Evolutionary conservation across 2,113 vertebrate species (phyloP).

Genomic region (Neotoma lepida): DNA sequence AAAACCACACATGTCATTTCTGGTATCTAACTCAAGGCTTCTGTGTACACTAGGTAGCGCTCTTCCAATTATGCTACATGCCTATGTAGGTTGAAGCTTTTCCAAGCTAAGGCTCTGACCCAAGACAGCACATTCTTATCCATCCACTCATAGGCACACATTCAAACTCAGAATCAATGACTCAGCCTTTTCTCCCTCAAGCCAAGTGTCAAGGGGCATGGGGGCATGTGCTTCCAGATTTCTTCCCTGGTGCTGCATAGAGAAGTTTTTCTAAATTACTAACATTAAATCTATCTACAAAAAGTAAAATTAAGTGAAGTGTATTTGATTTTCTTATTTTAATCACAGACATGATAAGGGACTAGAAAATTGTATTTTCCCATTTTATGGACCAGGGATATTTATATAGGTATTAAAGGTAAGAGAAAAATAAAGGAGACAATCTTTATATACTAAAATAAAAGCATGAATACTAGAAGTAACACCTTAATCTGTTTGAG

Average conservation of each 20-base stretch:
- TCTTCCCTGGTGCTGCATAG: not conserved
- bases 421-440: not conserved
- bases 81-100: not conserved
- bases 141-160: not conserved
- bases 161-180: rapidly evolving
- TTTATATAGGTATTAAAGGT: not conserved
- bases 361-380: not conserved
- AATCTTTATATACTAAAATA: not conserved
- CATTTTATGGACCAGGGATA: not conserved
- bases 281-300: not conserved
- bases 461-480: not conserved
- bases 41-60: too few relatives aligned
- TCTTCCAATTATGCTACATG: not conserved
- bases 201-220: not conserved
- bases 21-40: not conserved
- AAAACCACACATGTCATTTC: not conserved
- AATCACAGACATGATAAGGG: not conserved
- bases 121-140: rapidly evolving
- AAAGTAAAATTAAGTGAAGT: not conserved
- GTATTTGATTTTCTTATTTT: not conserved
- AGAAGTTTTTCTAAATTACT: not conserved
- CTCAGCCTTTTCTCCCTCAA: not conserved
- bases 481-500: not conserved
- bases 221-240: not conserved
- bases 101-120: not conserved